Percentiles rank a stretch among this genome's conserved stretches.
Conservation (phyloP, 2,797 vertebrate species). For the Emydoidea blandingii region DNA sequence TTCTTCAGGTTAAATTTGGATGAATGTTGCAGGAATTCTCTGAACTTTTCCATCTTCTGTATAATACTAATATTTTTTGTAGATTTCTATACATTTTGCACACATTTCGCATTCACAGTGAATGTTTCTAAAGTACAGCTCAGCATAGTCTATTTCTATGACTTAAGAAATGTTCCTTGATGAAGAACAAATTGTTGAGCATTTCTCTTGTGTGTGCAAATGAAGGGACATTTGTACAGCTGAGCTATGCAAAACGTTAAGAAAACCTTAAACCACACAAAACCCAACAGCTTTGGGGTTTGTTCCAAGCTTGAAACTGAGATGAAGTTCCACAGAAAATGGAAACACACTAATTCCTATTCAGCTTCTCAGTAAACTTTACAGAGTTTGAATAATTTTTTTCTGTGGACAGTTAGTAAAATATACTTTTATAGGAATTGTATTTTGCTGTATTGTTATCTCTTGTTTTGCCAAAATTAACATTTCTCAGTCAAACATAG, state of each 20-base stretch:
- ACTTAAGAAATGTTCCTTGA: background rate
- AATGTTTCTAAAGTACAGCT: background rate
- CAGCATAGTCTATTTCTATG: background rate
- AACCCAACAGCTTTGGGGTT: background rate
- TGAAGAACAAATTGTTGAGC: conserved; percentile 8
- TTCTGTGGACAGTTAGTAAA: too few species aligned
- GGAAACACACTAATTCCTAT: too few species aligned
- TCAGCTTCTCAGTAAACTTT: too few species aligned
- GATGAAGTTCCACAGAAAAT: background rate
- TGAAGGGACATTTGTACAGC: background rate
- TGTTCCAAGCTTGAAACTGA: background rate
- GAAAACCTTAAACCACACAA: background rate
- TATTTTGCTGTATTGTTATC: too few species aligned
- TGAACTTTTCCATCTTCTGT: background rate
- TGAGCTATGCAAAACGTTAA: conserved; percentile 18
- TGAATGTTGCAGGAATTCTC: background rate
- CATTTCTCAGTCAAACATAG: too few species aligned
- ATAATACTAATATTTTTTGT: background rate
- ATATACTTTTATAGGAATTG: too few species aligned
- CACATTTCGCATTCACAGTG: background rate
- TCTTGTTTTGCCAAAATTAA: too few species aligned
- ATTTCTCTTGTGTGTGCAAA: background rate
- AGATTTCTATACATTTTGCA: background rate
- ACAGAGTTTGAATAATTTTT: too few species aligned
- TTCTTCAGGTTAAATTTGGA: background rate